phyloP scores from a whole-genome alignment of 1,140 invertebrate genomes.

The Nasonia vitripennis region DNA sequence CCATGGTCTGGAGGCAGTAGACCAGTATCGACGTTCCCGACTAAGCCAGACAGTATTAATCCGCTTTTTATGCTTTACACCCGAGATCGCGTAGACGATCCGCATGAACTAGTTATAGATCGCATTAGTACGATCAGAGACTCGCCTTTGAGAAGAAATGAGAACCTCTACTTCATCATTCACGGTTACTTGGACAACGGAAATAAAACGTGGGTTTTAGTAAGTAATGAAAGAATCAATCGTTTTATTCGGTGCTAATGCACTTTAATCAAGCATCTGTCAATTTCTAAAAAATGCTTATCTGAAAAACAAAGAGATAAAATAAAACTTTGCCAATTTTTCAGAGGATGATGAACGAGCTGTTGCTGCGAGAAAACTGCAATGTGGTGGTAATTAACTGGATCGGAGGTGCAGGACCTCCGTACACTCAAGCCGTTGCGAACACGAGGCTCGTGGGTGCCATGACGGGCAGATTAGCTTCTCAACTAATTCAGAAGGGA shows the following conservation, averaged over 20 bases:
- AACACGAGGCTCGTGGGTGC: constrained; percentile 91
- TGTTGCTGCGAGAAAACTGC: constrained; percentile 80
- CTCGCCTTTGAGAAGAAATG: constrained; percentile 77
- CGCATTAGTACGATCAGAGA: constrained; percentile 77
- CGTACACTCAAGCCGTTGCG: constrained; percentile 92
- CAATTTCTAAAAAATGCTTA: too few relatives aligned
- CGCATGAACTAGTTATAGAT: constrained; percentile 79
- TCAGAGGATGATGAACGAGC: constrained; percentile 78
- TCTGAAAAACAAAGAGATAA: too few relatives aligned
- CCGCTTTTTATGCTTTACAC: constrained; percentile 76
- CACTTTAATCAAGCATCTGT: too few relatives aligned
- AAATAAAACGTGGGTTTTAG: constrained; percentile 84
- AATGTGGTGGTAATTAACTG: constrained; percentile 90
- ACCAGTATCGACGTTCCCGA: constrained; percentile 86
- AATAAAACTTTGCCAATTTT: neutral
- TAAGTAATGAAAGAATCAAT: constrained; percentile 55
- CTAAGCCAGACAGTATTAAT: constrained; percentile 77
- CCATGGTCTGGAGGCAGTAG: constrained; percentile 87
- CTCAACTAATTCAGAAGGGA: constrained; percentile 71
- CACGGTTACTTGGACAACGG: constrained; percentile 92
- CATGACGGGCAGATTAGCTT: constrained; percentile 85
- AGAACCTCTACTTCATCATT: constrained; percentile 84
- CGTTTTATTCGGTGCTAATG: too few relatives aligned
- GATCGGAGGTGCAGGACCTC: constrained; percentile 88
- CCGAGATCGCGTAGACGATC: constrained; percentile 75